Base-by-base conservation (phyloP, 1,140 invertebrate species). In the Agraylea sexmaculata region DNA sequence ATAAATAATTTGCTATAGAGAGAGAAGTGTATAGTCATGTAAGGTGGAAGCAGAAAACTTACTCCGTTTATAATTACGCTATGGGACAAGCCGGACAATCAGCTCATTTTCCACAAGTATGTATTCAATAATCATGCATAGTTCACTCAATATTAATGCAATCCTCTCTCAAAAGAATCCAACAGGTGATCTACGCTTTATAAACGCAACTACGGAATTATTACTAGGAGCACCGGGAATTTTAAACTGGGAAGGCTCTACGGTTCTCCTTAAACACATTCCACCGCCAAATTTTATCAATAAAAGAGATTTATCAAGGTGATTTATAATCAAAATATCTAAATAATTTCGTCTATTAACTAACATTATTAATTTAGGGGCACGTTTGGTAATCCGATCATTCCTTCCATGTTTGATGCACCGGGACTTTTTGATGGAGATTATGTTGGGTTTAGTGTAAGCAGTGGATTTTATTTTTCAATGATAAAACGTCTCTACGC, bases 391-490 rank as follows among this genome's bases (percentile, higher is more conserved):
- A 41, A 13, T 7, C 16, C 13, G 23, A 12, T 29, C 27, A 15
- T 6, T n/a, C 4, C 5, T 18, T n/a, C 12, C 19, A 35, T 39
- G n/a, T n/a, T n/a, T n/a, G n/a, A n/a, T n/a, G 31, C 10, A 4
- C 11, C 16, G 12, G 13, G 33, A 5, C 8, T 20, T 2, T n/a
- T 27, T 4, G 39, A 37, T 3, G 39, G 4, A 28, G 11, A 34
- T 35, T 33, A 54, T 57, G 36, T 45, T 70, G 70, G 71, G 10
- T 74, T 73, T 48, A 58, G 69, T 5, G 56, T 73, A 11, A 65
- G 63, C 18, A 68, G 70, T 3, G 74, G 73, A 22, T 50, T 55
- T 39, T 69, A 66, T 47, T 63, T 60, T 35, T 40, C 45, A 4
- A 37, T 42, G 19, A 43, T 42, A 1, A 28, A 58, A 32, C 31